Base-by-base conservation (phyloP, 2,113 vertebrate species). In the Rhinolophus ferrumequinum region DNA sequence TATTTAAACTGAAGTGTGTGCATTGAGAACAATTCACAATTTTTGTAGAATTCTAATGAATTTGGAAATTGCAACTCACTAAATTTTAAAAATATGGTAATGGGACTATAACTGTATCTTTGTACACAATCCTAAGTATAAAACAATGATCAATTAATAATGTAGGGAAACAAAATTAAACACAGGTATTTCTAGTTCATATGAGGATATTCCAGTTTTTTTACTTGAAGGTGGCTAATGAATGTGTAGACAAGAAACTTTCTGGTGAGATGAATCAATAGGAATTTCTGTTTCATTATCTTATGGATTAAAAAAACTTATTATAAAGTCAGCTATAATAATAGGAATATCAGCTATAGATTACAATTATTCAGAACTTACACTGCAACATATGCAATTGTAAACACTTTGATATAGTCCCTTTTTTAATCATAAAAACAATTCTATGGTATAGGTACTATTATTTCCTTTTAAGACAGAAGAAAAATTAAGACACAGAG, bases 141-240 rank as follows among this genome's bases (percentile, higher is more conserved):
- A 91, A 94, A 92, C 24, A 50, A 96, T 76, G 52, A 81, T 35
- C 93, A 92, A 81, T 85, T 56, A 62, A 54, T 81, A 80, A 90
- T 44, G 8, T 47, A 44, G 28, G 28, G 33, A 94, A 96, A 89
- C 28, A 86, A 69, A 81, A 83, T 76, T 60, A 85, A 87, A 70
- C 47, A 79, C 0, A 81, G 12, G 21, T 67, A 52, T 60, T 8
- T 60, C 66, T 11, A 93, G 22, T 79, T 95, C 14, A 93, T 50
- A 69, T 88, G 38, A 70, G 76, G 28, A 87, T 28, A 41, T 54
- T 90, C 30, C 73, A 89, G 5, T 82, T 94, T 84, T 86, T 70
- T 93, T 80, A 83, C 15, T 16, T 47, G 41, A 73, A 88, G 22
- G 62, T 44, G 4, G 50, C n/a, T 64, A 94, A 79, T 35, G 5